Percentiles rank a stretch among this genome's conserved stretches.
phyloP scores from a whole-genome alignment of 2,113 vertebrate genomes.

The Platysteira castanea region DNA sequence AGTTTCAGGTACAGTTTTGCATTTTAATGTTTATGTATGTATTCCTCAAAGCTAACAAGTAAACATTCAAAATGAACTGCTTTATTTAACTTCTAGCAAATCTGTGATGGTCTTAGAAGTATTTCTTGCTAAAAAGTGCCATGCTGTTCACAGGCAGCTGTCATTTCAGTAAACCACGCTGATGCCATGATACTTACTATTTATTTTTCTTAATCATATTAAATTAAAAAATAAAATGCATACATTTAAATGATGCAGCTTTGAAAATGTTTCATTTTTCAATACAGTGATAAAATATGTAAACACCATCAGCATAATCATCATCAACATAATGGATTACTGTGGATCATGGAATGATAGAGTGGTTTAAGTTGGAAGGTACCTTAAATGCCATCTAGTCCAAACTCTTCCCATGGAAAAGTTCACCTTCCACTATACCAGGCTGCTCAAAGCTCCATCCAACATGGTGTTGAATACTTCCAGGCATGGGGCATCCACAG shows the following conservation, averaged over 20 bases:
- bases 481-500: no score
- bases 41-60: not conserved
- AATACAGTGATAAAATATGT: not conserved
- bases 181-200: not conserved
- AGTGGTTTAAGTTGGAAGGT: not conserved
- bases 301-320: not conserved
- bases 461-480: not conserved
- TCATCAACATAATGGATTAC: not conserved
- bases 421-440: not conserved
- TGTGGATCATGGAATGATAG: not conserved
- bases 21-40: conserved; percentile 4
- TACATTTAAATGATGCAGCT: not conserved
- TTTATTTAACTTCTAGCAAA: not conserved
- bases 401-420: not conserved
- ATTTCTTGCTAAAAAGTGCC: not conserved
- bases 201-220: not conserved
- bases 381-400: not conserved
- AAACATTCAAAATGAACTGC: not conserved
- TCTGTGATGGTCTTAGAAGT: not conserved
- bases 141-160: not conserved
- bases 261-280: not conserved
- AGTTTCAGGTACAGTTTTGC: not conserved
- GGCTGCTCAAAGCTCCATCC: not conserved
- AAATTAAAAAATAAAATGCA: not conserved
- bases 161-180: not conserved